Evolutionary conservation across 2,113 vertebrate species (phyloP), one percentile per base, ranked within the genome.

Genomic region (Trichomycterus rosablanca): DNA sequence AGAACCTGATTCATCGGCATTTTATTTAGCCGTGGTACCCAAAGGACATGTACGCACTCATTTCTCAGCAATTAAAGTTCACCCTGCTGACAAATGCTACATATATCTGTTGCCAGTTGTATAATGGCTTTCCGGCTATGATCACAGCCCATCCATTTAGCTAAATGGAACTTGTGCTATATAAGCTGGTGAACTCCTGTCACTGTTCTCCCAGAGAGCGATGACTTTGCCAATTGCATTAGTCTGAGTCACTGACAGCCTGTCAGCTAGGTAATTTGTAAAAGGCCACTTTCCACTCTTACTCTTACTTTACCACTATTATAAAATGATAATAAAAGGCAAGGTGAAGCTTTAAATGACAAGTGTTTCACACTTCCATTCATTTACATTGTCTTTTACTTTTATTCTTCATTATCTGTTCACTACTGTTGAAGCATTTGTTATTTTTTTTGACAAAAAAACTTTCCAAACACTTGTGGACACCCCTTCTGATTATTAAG

Each of bases 131-230:
- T 71, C 26, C 37, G 40, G 58, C 37, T 52, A 26, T 61, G 52
- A 66, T 57, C 30, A 16, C 28, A 9, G 57, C 23, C 52, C 52
- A 62, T 62, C 63, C 54, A 37, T 71, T 61, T 62, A 55, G 63
- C 51, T 66, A 62, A 58, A 66, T 66, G 48, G 69, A 51, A 26
- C 58, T 62, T 42, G 28, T 40, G 49, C 55, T 62, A 62, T 49
- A 37, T 55, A 55, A 37, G 63, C 58, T 64, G 37, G 57, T 57
- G 68, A 62, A 51, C 19, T 42, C 23, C 28, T 62, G 63, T 50
- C 63, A 67, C 45, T 57, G 52, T 66, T 71, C 58, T 52, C 54
- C 60, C 48, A 8, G 15, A 71, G 65, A 57, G 69, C 52, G 46
- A 35, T n/a, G 42, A 39, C 54, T 14, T 40, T 34, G 61, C 50